Evolutionary conservation across 37 sponge, comb jelly and placozoan genomes (phyloP), one percentile per base, ranked within the genome.

Genomic region (Dysidea cf. avara): DNA sequence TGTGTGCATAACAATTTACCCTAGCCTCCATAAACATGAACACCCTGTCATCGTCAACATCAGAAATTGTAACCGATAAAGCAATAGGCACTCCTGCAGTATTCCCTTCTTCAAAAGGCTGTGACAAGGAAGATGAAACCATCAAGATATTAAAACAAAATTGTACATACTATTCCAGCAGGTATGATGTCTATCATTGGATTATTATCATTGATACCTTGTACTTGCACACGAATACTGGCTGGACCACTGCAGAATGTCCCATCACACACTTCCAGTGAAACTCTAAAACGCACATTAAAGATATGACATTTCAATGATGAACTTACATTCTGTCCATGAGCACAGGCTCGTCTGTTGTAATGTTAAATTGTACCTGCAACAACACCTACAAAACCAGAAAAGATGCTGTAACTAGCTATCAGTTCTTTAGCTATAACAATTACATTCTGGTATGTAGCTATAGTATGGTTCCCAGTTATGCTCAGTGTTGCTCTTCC

Each of bases 181-280:
- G 75, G 39, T 11, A 56, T 53, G 56, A 74, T 21, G 6, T 11
- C 53, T 4, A 85, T 21, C 18, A 24, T 7, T 16, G 86, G 80
- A 17, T 47, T 20, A 30, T 86, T 34, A 56, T 86, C 86, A 74
- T 86, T 75, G 61, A 69, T 51, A 37, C 66, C 69, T 12, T 48
- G 51, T n/a, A 86, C 75, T 4, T 46, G 51, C 60, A 86, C 37
- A 0, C 62, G 66, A 37, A 73, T 55, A 61, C 49, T 75, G 40
- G 69, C 80, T n/a, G 86, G 81, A 22, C 47, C 40, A 58, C 81
- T 79, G 62, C 53, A 61, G 32, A 39, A n/a, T 3, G 14, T 16
- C 0, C 80, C 86, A 74, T 86, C 86, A 53, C n/a, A 79, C 20
- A 86, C 69, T 35, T 38, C 50, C 46, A 82, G 75, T 76, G 68